A percentile compares a stretch with the other conserved stretches of the same genome.
phyloP scores from a whole-genome alignment of 2,113 vertebrate species.

The Acrocephalus arundinaceus region DNA sequence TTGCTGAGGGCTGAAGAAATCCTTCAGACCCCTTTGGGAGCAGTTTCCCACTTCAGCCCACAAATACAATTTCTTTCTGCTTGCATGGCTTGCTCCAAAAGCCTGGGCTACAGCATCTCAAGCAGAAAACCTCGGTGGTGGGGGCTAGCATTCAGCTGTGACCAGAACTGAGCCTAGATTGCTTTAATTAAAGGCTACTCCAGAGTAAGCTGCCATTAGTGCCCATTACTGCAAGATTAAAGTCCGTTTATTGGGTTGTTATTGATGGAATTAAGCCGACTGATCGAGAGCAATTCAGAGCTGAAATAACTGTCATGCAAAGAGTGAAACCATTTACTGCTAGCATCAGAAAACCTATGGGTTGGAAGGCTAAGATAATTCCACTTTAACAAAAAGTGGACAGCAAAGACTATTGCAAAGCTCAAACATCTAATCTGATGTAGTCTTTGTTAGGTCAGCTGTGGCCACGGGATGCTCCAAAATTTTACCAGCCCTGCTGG shows the following conservation, averaged over 20 bases:
- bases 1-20: background rate
- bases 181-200: conserved; percentile 19
- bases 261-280: background rate
- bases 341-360: background rate
- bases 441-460: background rate
- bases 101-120: background rate
- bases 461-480: background rate
- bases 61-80: background rate
- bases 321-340: background rate
- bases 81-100: background rate
- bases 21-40: background rate
- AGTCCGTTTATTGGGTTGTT: background rate
- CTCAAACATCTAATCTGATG: background rate
- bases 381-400: background rate
- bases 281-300: background rate
- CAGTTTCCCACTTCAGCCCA: background rate
- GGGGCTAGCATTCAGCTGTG: accelerated
- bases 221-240: background rate
- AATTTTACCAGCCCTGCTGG: background rate
- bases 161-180: background rate
- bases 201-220: background rate
- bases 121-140: background rate
- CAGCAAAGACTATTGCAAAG: background rate
- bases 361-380: background rate
- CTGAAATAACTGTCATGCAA: background rate